Evolutionary conservation across 2,888 invertebrate genomes (phyloP).

Genomic region (Apantesis nais): DNA sequence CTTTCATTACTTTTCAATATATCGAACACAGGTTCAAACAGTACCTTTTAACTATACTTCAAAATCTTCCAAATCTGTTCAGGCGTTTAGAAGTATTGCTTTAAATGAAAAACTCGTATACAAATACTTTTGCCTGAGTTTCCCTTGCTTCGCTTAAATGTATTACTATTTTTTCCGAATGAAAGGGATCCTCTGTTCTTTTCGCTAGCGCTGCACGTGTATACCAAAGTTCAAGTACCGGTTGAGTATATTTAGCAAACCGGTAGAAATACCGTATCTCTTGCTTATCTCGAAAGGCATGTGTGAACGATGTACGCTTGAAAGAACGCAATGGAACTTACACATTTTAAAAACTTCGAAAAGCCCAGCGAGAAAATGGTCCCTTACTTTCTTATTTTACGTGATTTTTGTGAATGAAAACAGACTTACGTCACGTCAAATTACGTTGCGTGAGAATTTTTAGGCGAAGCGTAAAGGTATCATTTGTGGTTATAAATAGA

Average conservation of each 20-base stretch:
- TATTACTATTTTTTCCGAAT: no score
- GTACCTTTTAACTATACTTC: no score
- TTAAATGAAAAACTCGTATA: no score
- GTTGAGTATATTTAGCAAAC: background rate
- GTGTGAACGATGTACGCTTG: background rate
- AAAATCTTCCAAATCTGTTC: no score
- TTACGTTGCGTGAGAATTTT: slow-evolving; percentile 15
- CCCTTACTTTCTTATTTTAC: slow-evolving; percentile 18
- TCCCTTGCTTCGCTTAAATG: no score
- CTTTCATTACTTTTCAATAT: no score
- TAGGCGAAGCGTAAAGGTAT: slow-evolving; percentile 7
- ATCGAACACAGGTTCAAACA: no score
- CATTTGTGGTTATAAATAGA: slow-evolving; percentile 18
- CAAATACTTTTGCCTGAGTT: no score
- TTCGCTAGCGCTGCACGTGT: background rate
- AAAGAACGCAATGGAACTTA: background rate
- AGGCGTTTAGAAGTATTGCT: no score
- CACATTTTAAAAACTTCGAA: background rate
- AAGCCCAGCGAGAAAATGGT: background rate
- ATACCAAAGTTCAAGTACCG: background rate
- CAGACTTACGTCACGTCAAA: slow-evolving; percentile 7
- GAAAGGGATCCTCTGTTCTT: no score
- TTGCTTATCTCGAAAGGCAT: background rate
- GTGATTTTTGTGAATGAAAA: slow-evolving; percentile 15
- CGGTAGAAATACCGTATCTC: background rate